Percentiles rank a stretch among this genome's conserved stretches.
Conservation (phyloP, 2,113 vertebrate species). For the Chlorocebus sabaeus region DNA sequence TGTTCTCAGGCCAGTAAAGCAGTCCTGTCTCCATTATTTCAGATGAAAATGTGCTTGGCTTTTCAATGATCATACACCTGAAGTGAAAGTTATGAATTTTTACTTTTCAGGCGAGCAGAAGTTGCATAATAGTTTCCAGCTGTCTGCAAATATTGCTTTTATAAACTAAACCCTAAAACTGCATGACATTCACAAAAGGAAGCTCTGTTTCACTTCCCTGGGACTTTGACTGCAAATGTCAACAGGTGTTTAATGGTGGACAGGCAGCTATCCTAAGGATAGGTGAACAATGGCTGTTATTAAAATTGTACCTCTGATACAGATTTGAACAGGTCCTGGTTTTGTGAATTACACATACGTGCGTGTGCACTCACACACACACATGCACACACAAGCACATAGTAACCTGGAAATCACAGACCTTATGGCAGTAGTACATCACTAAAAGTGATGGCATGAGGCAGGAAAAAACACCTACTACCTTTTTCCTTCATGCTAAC, state of each 20-base stretch:
- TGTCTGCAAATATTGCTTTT: not conserved
- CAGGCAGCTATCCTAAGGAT: not conserved
- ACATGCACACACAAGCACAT: rapidly evolving
- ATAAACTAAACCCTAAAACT: not conserved
- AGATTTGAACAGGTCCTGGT: not conserved
- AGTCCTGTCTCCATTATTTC: not conserved
- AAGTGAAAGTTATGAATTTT: not conserved
- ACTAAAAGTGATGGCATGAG: not conserved
- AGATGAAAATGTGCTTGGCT: not conserved
- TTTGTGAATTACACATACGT: not conserved
- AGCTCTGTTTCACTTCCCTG: not conserved
- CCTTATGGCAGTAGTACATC: not conserved
- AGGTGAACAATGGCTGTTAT: not conserved
- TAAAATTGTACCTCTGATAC: not conserved
- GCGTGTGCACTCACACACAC: rapidly evolving
- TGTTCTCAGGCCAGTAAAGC: not conserved
- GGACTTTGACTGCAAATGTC: not conserved
- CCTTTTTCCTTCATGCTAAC: not conserved
- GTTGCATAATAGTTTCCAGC: not conserved
- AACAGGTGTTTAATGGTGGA: not conserved
- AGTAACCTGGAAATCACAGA: not conserved
- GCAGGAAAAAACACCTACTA: not conserved
- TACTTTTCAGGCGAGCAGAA: not conserved
- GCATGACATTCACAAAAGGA: not conserved
- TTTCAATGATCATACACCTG: not conserved